phyloP scores from a whole-genome alignment of 2,888 invertebrate species.

The Drosophila ochracea region DNA sequence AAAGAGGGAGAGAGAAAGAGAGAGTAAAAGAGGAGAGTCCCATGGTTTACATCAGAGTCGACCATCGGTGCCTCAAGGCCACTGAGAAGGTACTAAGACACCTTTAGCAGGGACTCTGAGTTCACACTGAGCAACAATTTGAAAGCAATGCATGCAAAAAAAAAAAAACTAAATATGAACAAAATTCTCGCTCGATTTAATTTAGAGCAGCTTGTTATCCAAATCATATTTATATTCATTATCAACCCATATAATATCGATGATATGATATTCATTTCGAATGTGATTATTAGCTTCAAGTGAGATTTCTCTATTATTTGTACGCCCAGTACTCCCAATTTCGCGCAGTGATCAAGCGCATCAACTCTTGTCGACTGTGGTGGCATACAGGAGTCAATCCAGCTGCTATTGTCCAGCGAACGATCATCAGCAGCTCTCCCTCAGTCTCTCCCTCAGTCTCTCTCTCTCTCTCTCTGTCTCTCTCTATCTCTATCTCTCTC shows the following conservation, averaged over 20 bases:
- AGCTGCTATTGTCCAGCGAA: not conserved
- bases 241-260: not conserved
- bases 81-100: not conserved
- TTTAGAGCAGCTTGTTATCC: not conserved
- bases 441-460: not conserved
- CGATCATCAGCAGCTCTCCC: not conserved
- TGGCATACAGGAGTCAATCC: constrained; percentile 6
- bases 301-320: not conserved
- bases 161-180: not conserved
- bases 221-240: not conserved
- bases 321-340: not conserved
- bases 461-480: not conserved
- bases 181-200: not conserved
- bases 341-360: not conserved
- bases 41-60: not conserved
- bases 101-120: not conserved
- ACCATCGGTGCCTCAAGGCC: not conserved
- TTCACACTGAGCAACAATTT: not conserved
- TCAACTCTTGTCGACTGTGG: not conserved
- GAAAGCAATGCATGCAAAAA: not conserved
- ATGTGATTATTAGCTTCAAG: not conserved
- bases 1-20: not conserved
- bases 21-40: not conserved
- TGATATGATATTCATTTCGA: not conserved
- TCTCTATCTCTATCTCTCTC: not conserved